phyloP scores from a whole-genome alignment of 2,113 vertebrate species.

The Callithrix jacchus region DNA sequence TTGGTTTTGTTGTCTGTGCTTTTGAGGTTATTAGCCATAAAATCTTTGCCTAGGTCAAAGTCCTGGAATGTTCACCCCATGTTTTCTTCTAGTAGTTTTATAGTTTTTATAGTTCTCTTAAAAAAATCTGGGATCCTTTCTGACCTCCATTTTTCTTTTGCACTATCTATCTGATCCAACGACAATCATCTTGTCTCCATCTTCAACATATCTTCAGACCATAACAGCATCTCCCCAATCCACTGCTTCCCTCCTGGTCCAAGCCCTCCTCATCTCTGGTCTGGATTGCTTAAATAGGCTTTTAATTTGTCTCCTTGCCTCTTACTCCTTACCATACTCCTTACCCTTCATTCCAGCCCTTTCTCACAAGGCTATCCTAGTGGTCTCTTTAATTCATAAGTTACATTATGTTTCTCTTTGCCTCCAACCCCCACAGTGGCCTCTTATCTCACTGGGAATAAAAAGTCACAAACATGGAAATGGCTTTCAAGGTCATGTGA shows the following conservation, averaged over 20 bases:
- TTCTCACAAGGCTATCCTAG: background rate
- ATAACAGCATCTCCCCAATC: background rate
- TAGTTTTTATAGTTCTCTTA: too few relatives aligned
- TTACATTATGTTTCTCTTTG: background rate
- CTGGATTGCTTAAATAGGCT: background rate
- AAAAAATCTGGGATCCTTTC: background rate
- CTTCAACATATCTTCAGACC: background rate
- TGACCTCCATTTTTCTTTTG: background rate
- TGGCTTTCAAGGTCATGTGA: too few relatives aligned
- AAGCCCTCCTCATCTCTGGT: background rate
- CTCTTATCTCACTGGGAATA: background rate
- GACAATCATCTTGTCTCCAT: background rate
- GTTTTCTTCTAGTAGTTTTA: too few relatives aligned
- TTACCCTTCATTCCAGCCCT: background rate
- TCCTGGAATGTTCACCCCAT: too few relatives aligned
- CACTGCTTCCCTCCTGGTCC: background rate
- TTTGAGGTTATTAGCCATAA: too few relatives aligned
- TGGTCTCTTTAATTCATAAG: background rate
- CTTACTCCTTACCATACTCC: background rate
- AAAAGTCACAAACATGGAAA: background rate
- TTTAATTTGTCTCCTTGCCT: background rate
- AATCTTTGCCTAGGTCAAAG: too few relatives aligned
- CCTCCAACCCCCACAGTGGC: background rate
- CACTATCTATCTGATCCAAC: background rate
- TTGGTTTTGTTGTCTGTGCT: too few relatives aligned